Evolutionary conservation across 2,797 vertebrate genomes (phyloP).

Genomic region (Rachycentron canadum): DNA sequence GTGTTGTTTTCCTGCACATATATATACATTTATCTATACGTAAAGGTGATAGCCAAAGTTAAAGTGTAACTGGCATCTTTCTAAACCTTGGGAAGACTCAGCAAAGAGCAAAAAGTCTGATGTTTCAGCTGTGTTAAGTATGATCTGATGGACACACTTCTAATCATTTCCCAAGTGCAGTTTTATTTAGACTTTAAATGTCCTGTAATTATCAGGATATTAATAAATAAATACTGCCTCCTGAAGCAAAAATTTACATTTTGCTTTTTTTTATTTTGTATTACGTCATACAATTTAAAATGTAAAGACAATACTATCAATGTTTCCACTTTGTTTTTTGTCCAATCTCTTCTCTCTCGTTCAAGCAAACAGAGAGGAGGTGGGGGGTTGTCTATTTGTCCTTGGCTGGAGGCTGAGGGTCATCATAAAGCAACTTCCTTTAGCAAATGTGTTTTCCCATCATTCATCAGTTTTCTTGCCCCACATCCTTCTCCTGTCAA

Average conservation of each 20-base stretch:
- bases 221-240: too few species aligned
- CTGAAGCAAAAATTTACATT: too few species aligned
- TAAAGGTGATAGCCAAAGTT: too few species aligned
- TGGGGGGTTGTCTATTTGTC: constrained; percentile 3
- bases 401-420: constrained; percentile 48
- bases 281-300: constrained; percentile 24
- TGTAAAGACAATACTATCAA: not conserved
- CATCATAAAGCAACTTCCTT: constrained; percentile 18
- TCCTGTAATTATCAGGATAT: not conserved
- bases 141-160: not conserved
- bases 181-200: constrained; percentile 9
- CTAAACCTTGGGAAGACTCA: not conserved
- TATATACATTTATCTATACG: too few species aligned
- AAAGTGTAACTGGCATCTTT: not conserved
- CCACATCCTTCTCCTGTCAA: constrained; percentile 47
- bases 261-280: too few species aligned
- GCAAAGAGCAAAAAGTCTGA: not conserved
- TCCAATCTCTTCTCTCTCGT: not conserved
- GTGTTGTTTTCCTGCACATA: not conserved
- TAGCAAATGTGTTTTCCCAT: constrained; percentile 52
- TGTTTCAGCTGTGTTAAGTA: constrained; percentile 4
- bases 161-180: constrained; percentile 17
- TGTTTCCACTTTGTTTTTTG: not conserved
- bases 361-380: not conserved
- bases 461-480: constrained; percentile 65